phyloP scores from a whole-genome alignment of 37 sponge, comb jelly and placozoan genomes.

The Haliclona indistincta region DNA sequence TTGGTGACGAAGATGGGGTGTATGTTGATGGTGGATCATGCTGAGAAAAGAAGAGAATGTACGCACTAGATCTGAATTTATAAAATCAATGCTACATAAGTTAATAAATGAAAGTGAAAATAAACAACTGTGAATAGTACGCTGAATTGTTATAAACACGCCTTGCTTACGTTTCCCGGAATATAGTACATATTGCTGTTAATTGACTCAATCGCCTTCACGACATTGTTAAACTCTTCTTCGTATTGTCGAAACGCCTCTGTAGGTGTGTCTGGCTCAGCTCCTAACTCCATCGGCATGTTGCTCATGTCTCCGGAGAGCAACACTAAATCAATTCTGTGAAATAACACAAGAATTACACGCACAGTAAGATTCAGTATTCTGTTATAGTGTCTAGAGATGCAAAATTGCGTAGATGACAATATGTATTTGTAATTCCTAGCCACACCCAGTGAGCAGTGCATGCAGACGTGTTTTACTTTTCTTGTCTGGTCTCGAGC shows the following conservation, averaged over 20 bases:
- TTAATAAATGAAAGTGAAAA: background rate
- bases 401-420: no score
- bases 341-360: background rate
- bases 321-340: conserved; percentile 70
- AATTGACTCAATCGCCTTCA: conserved; percentile 23
- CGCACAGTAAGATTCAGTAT: no score
- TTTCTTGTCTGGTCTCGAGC: conserved; percentile 18
- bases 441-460: background rate
- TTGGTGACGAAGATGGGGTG: conserved; percentile 1
- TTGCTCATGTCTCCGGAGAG: conserved; percentile 83
- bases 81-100: background rate
- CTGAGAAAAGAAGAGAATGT: background rate
- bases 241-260: conserved; percentile 33
- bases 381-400: no score
- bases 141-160: background rate
- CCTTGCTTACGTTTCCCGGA: conserved; percentile 82
- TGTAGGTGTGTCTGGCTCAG: conserved; percentile 12
- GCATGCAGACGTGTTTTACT: background rate
- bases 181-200: conserved; percentile 64
- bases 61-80: no score
- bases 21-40: conserved; percentile 22
- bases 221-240: conserved; percentile 41
- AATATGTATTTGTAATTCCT: no score
- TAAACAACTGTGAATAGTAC: background rate
- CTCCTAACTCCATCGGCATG: conserved; percentile 58